Evolutionary conservation across 2,888 invertebrate genomes (phyloP).

Genomic region (Rhagonycha fulva): DNA sequence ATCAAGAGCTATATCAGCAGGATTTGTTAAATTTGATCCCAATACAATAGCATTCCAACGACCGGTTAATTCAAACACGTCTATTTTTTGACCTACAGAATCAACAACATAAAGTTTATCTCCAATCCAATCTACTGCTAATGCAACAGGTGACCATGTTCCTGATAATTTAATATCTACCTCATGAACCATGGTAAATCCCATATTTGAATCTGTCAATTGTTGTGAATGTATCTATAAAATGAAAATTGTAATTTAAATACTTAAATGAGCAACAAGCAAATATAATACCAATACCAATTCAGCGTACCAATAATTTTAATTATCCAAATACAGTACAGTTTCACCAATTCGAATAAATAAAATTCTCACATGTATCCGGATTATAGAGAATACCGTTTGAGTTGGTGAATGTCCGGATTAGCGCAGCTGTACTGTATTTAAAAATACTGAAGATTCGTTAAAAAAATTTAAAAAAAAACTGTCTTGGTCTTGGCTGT

Average conservation of each 20-base stretch:
- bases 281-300: no score
- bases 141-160: slow-evolving; percentile 86
- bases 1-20: slow-evolving; percentile 91
- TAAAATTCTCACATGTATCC: no score
- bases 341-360: no score
- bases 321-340: background rate
- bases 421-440: background rate
- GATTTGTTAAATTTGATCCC: slow-evolving; percentile 88
- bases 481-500: no score
- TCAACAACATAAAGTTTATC: slow-evolving; percentile 96
- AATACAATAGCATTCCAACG: slow-evolving; percentile 89
- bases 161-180: slow-evolving; percentile 77
- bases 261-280: background rate
- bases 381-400: no score
- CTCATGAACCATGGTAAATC: slow-evolving; percentile 57
- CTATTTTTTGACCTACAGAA: slow-evolving; percentile 89
- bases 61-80: slow-evolving; percentile 88
- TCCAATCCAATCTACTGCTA: slow-evolving; percentile 97
- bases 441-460: background rate
- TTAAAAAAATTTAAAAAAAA: background rate
- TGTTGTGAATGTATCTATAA: slow-evolving; percentile 66
- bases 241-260: background rate
- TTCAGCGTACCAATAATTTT: background rate
- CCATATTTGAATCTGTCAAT: slow-evolving; percentile 55
- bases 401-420: no score